Conservation (phyloP, 2,797 vertebrate species). For the Cichlasoma orientale region DNA sequence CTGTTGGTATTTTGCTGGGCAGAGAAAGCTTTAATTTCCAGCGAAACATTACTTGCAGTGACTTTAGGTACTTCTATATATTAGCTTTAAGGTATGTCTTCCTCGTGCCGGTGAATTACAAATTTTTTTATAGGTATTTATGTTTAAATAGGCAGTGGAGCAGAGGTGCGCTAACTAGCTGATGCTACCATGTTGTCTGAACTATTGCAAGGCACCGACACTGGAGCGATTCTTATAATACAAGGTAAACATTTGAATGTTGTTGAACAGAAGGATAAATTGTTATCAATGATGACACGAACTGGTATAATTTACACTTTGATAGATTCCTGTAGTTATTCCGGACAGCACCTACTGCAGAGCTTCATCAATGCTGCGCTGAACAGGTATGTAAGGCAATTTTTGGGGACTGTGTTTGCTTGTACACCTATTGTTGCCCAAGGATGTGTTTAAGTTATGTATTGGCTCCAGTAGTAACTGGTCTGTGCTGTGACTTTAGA, state of each 20-base stretch:
- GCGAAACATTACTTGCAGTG: neutral
- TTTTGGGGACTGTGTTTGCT: neutral
- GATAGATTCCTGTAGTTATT: conserved; percentile 75
- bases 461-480: neutral
- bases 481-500: conserved; percentile 53
- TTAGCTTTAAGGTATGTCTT: neutral
- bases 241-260: conserved; percentile 67
- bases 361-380: conserved; percentile 78
- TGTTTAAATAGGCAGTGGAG: neutral
- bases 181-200: conserved; percentile 77
- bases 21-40: neutral
- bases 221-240: conserved; percentile 77
- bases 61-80: neutral
- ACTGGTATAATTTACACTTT: conserved; percentile 3
- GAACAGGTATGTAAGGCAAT: conserved; percentile 68
- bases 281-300: neutral
- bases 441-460: neutral
- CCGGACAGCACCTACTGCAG: conserved; percentile 77
- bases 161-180: conserved; percentile 51
- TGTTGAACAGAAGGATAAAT: neutral
- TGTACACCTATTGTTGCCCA: neutral
- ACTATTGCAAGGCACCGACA: conserved; percentile 73
- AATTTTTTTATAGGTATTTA: accelerated
- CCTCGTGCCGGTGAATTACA: neutral
- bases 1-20: neutral